These are phyloP conservation scores for Cataglyphis cursor DNA, from an alignment of 2,888 invertebrate species.

Conservation along the genomic window DNA sequence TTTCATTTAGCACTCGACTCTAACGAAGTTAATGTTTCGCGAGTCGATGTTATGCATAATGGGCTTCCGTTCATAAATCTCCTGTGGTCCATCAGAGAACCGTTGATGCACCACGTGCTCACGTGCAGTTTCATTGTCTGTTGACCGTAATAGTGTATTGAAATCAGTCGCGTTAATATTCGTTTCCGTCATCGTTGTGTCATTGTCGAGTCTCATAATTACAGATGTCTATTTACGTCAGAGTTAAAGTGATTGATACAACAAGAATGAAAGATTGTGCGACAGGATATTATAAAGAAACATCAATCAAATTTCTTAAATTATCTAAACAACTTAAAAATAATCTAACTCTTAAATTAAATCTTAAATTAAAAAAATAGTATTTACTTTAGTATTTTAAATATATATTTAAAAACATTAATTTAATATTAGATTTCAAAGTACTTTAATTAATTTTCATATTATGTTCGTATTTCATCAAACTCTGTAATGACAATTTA, in stretches of 20 bases:
- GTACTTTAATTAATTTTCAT: neutral
- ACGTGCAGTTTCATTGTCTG: conserved; percentile 33
- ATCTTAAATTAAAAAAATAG: neutral
- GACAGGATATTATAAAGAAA: neutral
- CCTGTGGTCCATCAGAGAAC: conserved; percentile 47
- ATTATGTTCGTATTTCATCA: neutral
- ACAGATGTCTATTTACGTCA: neutral
- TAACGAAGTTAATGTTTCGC: conserved; percentile 71
- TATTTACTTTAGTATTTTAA: neutral
- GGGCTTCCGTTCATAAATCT: conserved; percentile 69
- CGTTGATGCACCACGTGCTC: conserved; percentile 9
- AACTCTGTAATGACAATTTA: neutral
- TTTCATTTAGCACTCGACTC: conserved; percentile 68
- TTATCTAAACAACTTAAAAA: neutral
- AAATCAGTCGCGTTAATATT: conserved; percentile 31
- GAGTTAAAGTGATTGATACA: neutral
- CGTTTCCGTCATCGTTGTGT: conserved; percentile 19
- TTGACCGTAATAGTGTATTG: conserved; percentile 44
- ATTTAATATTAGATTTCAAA: neutral
- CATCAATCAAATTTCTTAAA: neutral
- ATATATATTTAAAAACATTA: neutral
- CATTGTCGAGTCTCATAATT: neutral
- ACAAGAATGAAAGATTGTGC: neutral
- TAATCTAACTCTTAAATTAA: neutral
- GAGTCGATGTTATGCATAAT: conserved; percentile 61